A percentile compares a stretch with the other conserved stretches of the same genome.
These are phyloP conservation scores for Heterotis niloticus DNA, from an alignment of 2,113 vertebrate species.

Conservation along the genomic window DNA sequence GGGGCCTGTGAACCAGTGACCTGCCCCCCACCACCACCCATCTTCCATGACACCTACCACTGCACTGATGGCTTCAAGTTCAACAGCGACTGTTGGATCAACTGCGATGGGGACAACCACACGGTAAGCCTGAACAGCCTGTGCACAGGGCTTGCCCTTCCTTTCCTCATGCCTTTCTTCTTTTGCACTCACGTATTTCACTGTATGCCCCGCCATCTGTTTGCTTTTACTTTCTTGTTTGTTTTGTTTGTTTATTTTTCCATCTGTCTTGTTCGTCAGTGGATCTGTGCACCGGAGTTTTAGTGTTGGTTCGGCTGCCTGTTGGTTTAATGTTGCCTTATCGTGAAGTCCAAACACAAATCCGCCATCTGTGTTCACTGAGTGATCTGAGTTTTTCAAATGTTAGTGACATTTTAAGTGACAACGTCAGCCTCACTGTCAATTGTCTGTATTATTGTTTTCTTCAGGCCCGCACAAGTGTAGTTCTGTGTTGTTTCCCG, in stretches of 20 bases:
- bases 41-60: slow-evolving; percentile 87
- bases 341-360: neutral
- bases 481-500: neutral
- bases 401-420: neutral
- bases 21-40: slow-evolving; percentile 82
- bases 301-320: neutral
- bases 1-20: slow-evolving; percentile 72
- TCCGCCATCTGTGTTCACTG: neutral
- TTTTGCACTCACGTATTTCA: neutral
- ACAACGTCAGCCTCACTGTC: neutral
- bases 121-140: slow-evolving; percentile 17
- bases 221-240: neutral
- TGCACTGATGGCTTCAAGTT: slow-evolving; percentile 89
- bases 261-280: neutral
- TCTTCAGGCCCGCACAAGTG: neutral
- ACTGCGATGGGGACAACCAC: slow-evolving; percentile 61
- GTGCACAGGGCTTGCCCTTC: slow-evolving; percentile 35
- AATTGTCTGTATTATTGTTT: neutral
- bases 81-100: slow-evolving; percentile 87
- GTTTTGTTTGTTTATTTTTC: neutral
- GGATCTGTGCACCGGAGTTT: neutral
- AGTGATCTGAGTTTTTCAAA: neutral
- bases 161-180: neutral
- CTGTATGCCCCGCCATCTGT: neutral
- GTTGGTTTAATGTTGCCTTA: neutral